A percentile compares a stretch with the other conserved stretches of the same genome.
These are phyloP conservation scores for Cyclopterus lumpus DNA, from an alignment of 2,797 vertebrate genomes.

Conservation along the genomic window DNA sequence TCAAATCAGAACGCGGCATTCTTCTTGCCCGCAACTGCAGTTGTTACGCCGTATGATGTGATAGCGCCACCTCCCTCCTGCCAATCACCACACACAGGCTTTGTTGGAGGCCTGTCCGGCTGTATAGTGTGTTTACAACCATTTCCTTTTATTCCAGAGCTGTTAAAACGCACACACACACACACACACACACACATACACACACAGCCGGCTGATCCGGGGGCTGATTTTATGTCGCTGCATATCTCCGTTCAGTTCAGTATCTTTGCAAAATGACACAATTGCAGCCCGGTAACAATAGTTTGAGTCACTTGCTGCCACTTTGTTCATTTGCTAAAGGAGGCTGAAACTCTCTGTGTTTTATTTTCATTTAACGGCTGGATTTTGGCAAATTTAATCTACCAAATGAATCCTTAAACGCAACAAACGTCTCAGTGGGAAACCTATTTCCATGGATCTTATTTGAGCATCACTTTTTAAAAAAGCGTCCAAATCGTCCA, in stretches of 20 bases:
- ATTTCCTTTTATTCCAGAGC: constrained; percentile 64
- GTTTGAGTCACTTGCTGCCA: not conserved
- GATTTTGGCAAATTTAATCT: not conserved
- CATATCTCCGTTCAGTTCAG: not conserved
- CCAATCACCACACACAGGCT: constrained; percentile 35
- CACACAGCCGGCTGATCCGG: not conserved
- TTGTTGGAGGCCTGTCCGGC: constrained; percentile 61
- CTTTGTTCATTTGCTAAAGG: not conserved
- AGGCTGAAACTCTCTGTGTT: not conserved
- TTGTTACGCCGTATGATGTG: constrained; percentile 32
- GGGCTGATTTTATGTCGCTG: constrained; percentile 5
- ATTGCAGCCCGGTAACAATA: not conserved
- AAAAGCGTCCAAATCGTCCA: too few relatives aligned
- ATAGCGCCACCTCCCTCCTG: not conserved
- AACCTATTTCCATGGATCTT: not conserved
- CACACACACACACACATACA: not conserved
- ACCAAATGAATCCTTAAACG: not conserved
- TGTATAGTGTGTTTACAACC: constrained; percentile 56
- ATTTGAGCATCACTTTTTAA: constrained; percentile 10
- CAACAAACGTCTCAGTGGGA: not conserved
- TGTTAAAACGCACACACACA: constrained; percentile 29
- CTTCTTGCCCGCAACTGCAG: not conserved
- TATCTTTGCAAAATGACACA: not conserved
- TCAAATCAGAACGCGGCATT: not conserved
- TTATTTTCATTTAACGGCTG: not conserved